Percentiles rank a stretch among this genome's conserved stretches.
phyloP scores from a whole-genome alignment of 2,797 vertebrate genomes.

The Ctenosaura bakeri region DNA sequence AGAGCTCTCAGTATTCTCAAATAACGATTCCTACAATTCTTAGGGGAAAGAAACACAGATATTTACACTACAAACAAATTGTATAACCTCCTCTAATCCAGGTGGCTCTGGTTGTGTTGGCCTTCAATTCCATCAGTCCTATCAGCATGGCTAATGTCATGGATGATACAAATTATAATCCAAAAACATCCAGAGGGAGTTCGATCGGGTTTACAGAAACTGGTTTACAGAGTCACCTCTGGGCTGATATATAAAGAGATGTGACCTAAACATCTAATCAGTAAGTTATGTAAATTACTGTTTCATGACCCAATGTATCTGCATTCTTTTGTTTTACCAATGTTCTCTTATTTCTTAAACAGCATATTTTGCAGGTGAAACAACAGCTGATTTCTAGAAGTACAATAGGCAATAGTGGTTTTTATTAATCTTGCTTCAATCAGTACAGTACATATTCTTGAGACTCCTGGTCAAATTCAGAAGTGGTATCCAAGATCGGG shows the following conservation, averaged over 20 bases:
- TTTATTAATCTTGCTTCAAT: neutral
- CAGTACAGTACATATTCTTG: slow-evolving; percentile 11
- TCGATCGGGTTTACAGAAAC: neutral
- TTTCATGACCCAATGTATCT: slow-evolving; percentile 48
- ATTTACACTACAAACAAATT: neutral
- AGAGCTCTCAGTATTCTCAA: neutral
- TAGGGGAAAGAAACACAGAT: neutral
- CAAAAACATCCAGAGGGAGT: neutral
- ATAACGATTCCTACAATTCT: neutral
- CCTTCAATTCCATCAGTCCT: neutral
- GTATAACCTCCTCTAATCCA: neutral
- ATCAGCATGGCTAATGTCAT: neutral
- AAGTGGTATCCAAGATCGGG: slow-evolving; percentile 18
- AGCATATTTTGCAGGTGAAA: slow-evolving; percentile 60
- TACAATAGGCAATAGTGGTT: slow-evolving; percentile 20
- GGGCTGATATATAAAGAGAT: neutral
- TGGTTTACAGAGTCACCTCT: neutral
- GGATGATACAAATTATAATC: neutral
- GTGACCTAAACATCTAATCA: slow-evolving; percentile 31
- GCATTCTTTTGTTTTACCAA: slow-evolving; percentile 56
- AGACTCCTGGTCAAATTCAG: slow-evolving; percentile 26
- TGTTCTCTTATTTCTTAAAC: slow-evolving; percentile 65
- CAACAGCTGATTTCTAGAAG: slow-evolving; percentile 37
- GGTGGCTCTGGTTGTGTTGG: neutral
- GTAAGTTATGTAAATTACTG: slow-evolving; percentile 53